Evolutionary conservation across 2,797 vertebrate species (phyloP).

Genomic region (Nyctibius grandis): DNA sequence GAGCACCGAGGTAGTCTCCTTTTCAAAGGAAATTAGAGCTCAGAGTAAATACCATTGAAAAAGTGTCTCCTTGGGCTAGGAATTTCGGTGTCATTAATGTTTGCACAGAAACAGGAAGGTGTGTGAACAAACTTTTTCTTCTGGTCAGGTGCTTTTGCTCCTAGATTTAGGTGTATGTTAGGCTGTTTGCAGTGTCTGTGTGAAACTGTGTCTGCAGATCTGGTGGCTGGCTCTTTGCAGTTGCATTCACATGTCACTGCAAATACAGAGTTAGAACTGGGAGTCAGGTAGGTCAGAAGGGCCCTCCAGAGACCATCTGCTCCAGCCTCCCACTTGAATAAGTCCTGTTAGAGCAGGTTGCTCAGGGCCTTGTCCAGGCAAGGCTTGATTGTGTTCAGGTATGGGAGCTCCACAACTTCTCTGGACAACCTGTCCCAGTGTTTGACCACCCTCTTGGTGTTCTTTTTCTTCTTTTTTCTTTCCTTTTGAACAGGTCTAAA

Average conservation of each 20-base stretch:
- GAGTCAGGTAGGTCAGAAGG: neutral
- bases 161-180: neutral
- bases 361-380: neutral
- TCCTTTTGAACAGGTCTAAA: neutral
- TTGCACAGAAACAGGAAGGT: neutral
- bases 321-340: neutral
- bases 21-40: neutral
- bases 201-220: neutral
- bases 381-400: neutral
- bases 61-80: neutral
- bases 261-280: neutral
- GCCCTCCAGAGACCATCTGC: neutral
- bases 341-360: neutral
- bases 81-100: neutral
- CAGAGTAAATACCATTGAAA: neutral
- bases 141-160: neutral
- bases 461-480: neutral
- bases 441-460: neutral
- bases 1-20: fast-evolving
- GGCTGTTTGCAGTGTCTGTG: neutral
- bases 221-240: neutral
- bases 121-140: neutral
- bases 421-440: neutral
- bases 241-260: neutral
- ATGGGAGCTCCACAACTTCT: neutral